A percentile compares a stretch with the other conserved stretches of the same genome.
phyloP scores from a whole-genome alignment of 2,797 vertebrate species.

The Setipinna tenuifilis region DNA sequence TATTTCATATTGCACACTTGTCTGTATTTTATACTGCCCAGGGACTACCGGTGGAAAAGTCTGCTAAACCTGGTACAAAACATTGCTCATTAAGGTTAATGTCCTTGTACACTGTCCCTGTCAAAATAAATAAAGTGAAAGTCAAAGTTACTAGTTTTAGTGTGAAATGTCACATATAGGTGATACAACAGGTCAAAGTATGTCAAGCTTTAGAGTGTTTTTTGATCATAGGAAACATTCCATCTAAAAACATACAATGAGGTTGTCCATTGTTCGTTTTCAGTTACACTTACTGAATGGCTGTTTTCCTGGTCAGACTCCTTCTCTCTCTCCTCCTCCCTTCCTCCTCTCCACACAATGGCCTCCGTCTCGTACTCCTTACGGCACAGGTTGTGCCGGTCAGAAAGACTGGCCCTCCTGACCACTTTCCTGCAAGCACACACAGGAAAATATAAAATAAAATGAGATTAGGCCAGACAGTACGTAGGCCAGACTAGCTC shows the following conservation, averaged over 20 bases:
- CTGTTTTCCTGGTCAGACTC: constrained; percentile 87
- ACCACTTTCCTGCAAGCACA: constrained; percentile 87
- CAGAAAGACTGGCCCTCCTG: constrained; percentile 91
- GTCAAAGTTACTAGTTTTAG: too few species aligned
- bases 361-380: constrained; percentile 97
- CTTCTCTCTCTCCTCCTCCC: constrained; percentile 82
- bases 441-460: not conserved
- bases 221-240: not conserved
- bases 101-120: too few species aligned
- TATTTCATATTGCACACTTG: too few species aligned
- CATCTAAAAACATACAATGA: not conserved
- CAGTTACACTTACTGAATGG: constrained; percentile 73
- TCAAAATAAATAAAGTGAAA: too few species aligned
- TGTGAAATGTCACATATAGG: too few species aligned
- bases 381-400: constrained; percentile 92
- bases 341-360: constrained; percentile 91
- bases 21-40: too few species aligned
- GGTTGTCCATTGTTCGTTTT: not conserved
- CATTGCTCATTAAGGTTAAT: too few species aligned
- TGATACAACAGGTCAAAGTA: not conserved
- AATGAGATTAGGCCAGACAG: not conserved
- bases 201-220: not conserved
- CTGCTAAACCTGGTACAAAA: too few species aligned
- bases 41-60: too few species aligned
- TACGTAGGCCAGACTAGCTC: too few species aligned